Base-by-base conservation (phyloP, 2,113 vertebrate genomes). In the Phoenicopterus ruber region DNA sequence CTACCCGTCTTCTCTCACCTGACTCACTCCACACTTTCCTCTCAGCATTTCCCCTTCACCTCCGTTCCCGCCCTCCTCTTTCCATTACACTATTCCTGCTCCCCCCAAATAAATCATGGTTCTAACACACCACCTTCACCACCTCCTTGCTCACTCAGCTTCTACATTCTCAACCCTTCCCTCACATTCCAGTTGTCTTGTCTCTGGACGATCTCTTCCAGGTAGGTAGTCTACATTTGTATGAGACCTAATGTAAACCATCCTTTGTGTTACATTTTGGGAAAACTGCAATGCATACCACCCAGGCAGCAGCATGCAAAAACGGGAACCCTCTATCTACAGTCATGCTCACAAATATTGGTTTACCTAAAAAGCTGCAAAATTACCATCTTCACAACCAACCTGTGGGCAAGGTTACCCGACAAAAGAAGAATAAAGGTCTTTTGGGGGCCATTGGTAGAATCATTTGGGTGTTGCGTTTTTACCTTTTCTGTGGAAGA, bases 231-330 rank as follows among this genome's bases (percentile, higher is more conserved):
- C 32, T 26, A 22, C 9, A 11, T 14, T 59, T 67, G 7, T 11
- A 4, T 7, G 8, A 63, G 8, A 76, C 7, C 17, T 42, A 29
- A 50, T 4, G 8, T 16, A 78, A 87, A 18, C 9, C 8, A 20
- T 12, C 10, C 14, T 31, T 72, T 63, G 62, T 74, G 38, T 28
- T 25, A 34, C 19, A 34, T 69, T 86, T 36, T 21, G 46, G 10
- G 32, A 44, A 55, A 82, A 47, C 9, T 29, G 2, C 4, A 28
- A 31, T 0, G 7, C 2, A 0, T 14, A 32, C 11, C 10, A 4
- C 8, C 3, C 28, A 54, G 7, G 44, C 17, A 83, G 80, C 26
- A 80, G 34, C 34, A 70, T 3, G 8, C 7, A 94, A 69, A 81
- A 5, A 4, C 38, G 71, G 17, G 28, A 70, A 44, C 10, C 7